Percentiles rank a stretch among this genome's conserved stretches.
Evolutionary conservation across 2,113 vertebrate genomes (phyloP).

Genomic region (Apus apus): DNA sequence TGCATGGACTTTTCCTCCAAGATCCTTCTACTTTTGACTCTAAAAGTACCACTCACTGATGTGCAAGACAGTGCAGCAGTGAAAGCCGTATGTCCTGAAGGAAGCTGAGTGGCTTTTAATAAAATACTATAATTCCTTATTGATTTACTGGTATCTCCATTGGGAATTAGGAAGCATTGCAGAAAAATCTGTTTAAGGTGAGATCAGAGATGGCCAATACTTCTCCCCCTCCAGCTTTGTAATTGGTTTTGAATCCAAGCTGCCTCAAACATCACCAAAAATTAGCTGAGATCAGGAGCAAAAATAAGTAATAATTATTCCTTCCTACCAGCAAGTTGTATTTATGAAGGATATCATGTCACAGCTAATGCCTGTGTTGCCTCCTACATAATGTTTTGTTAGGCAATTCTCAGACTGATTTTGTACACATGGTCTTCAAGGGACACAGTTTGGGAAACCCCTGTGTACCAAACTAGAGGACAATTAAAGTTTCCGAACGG

Average conservation of each 20-base stretch:
- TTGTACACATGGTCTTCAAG: background rate
- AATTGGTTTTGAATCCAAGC: background rate
- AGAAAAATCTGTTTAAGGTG: background rate
- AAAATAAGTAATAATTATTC: background rate
- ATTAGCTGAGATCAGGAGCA: background rate
- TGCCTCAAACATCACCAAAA: background rate
- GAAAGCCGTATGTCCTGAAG: background rate
- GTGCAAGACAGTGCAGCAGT: background rate
- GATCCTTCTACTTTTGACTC: background rate
- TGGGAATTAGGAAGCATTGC: background rate
- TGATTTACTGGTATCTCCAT: background rate
- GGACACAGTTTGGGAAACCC: background rate
- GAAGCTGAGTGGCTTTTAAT: background rate
- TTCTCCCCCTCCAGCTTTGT: background rate
- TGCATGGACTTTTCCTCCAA: background rate
- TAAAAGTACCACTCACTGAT: background rate
- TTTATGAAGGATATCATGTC: background rate
- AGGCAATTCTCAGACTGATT: background rate
- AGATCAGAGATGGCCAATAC: background rate
- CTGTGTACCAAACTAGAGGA: background rate
- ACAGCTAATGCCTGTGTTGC: background rate
- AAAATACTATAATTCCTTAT: background rate
- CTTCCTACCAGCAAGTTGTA: background rate
- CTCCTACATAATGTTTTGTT: background rate
- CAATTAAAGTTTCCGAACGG: background rate